Conservation (phyloP, 2,888 invertebrate species). For the Drosophila glabriapex region DNA sequence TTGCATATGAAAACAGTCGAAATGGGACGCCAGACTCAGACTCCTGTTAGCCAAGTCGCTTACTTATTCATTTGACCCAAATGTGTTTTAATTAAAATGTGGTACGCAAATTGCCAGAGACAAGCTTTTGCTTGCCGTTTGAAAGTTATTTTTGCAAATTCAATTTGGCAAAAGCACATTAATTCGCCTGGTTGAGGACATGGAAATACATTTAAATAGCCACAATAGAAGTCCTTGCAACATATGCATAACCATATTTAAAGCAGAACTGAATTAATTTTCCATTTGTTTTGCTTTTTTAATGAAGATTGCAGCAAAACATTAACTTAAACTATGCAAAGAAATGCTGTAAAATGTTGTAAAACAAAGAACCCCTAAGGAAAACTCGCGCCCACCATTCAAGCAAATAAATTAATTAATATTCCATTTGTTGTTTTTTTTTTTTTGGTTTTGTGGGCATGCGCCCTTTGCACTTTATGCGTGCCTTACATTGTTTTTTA, state of each 20-base stretch:
- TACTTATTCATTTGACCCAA: conserved; percentile 15
- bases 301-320: not conserved
- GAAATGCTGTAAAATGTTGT: not conserved
- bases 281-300: not conserved
- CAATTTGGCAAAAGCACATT: not conserved
- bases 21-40: not conserved
- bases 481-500: conserved; percentile 55
- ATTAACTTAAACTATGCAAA: not conserved
- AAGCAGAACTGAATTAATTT: not conserved
- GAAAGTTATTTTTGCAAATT: conserved; percentile 12
- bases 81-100: conserved; percentile 34
- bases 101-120: not conserved
- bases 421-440: conserved; percentile 16
- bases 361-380: not conserved
- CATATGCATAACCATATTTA: not conserved
- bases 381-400: not conserved
- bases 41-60: not conserved
- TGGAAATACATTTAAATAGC: conserved; percentile 1
- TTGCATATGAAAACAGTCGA: conserved; percentile 17
- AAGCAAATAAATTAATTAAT: conserved; percentile 10
- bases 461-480: conserved; percentile 59
- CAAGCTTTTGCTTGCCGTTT: conserved; percentile 15
- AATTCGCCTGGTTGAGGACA: not conserved
- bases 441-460: conserved; percentile 57
- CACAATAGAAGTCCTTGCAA: not conserved